These are phyloP conservation scores for Dendrocincla fuliginosa DNA, from an alignment of 2,797 vertebrate genomes.

Conservation along the genomic window DNA sequence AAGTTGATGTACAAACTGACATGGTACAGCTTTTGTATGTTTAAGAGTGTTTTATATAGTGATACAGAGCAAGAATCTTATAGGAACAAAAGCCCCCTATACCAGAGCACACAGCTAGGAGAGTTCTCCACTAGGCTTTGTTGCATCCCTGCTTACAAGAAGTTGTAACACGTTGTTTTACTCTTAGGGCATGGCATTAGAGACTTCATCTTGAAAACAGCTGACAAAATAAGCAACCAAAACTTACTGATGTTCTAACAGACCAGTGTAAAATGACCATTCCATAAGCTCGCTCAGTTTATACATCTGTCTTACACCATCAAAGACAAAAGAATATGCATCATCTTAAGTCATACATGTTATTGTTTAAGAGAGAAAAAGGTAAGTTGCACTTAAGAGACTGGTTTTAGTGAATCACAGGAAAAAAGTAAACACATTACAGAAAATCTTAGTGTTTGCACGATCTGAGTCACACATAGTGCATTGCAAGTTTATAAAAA, in stretches of 20 bases:
- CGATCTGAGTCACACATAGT: neutral
- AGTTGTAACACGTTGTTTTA: neutral
- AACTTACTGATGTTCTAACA: neutral
- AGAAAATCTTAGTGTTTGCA: neutral
- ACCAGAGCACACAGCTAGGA: neutral
- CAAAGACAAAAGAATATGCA: neutral
- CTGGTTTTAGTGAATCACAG: neutral
- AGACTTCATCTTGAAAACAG: neutral
- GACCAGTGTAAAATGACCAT: neutral
- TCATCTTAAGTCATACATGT: neutral
- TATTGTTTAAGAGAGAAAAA: neutral
- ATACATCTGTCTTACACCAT: neutral
- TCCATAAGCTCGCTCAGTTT: neutral
- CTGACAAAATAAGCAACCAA: neutral
- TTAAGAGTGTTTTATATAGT: neutral
- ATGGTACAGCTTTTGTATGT: neutral
- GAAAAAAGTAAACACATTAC: neutral
- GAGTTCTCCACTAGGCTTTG: neutral
- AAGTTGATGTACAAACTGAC: neutral
- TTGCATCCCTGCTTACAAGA: neutral
- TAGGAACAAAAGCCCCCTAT: neutral
- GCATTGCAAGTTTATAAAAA: constrained; percentile 39
- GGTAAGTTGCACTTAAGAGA: neutral
- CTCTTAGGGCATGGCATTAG: neutral
- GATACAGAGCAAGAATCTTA: neutral